These are phyloP conservation scores for Magallana nippona DNA, from an alignment of 2,888 invertebrate genomes.

Conservation along the genomic window DNA sequence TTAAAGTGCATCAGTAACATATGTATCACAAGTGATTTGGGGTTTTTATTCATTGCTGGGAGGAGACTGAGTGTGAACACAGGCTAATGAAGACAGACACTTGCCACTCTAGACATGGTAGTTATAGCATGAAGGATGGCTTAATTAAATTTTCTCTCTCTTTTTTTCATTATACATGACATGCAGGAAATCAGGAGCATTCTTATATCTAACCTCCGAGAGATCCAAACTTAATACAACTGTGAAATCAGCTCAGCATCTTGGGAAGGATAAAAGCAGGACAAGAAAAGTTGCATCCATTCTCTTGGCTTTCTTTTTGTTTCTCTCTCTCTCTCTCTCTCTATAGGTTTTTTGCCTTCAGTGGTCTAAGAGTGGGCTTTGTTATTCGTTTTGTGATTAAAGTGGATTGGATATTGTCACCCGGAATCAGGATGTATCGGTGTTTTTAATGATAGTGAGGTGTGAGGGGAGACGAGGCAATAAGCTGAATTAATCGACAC, in stretches of 20 bases:
- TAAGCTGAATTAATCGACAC: conserved; percentile 23
- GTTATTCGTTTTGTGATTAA: conserved; percentile 30
- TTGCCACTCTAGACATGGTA: conserved; percentile 35
- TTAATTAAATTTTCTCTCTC: conserved; percentile 47
- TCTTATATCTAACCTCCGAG: conserved; percentile 19
- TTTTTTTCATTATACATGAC: conserved; percentile 34
- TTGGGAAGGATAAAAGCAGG: conserved; percentile 3
- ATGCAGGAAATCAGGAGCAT: conserved; percentile 36
- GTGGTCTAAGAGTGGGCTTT: background rate
- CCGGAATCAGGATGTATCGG: conserved; percentile 40
- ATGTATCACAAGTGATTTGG: conserved; percentile 25
- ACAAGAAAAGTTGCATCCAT: conserved; percentile 5
- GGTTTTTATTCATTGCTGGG: background rate
- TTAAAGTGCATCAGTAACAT: conserved; percentile 29
- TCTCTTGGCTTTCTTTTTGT: background rate
- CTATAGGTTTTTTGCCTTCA: background rate
- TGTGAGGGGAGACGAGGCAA: conserved; percentile 4
- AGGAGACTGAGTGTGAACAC: conserved; percentile 59
- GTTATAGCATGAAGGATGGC: conserved; percentile 26
- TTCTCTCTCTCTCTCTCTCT: no score
- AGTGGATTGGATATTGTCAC: conserved; percentile 44
- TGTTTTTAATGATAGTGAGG: conserved; percentile 22
- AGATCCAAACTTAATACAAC: conserved; percentile 37
- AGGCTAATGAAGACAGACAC: conserved; percentile 61
- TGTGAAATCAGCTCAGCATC: conserved; percentile 1